Base-by-base conservation (phyloP, 2,797 vertebrate species). In the Rhincodon typus region DNA sequence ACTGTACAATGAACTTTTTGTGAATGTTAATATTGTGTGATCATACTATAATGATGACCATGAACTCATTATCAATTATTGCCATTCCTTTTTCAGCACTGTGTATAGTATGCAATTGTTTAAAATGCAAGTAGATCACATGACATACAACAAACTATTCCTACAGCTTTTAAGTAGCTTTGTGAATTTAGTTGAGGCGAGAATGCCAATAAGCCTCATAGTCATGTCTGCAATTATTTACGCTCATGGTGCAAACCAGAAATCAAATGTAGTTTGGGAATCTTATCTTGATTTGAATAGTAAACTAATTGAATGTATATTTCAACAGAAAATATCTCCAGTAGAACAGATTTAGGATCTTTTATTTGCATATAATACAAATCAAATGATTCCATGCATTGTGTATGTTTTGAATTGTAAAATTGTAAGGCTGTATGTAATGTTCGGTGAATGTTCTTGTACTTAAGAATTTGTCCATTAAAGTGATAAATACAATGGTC, bases 21-120 rank as follows among this genome's bases (percentile, higher is more conserved):
- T 95, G 46, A 57, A 53, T 95, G 94, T 95, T 95, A 77, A 53
- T 95, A 77, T 77, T 77, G 57, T 17, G 50, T 50, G 53, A 95
- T 77, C 74, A 74, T 95, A 91, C 7, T 77, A 77, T 50, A 77
- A 27, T 15, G n/a, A n/a, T n/a, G n/a, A n/a, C n/a, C n/a, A n/a
- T 95, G 72, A 46, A 25, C 67, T 77, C 12, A 3, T 77, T 57
- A 95, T 77, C 8, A 53, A 74, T 53, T 77, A 77, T 95, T 53
- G 69, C 53, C 70, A 77, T 57, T 74, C 42, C n/a, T 95, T 30
- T 95, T 17, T 67, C 72, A 53, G 94, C 70, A 95, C 94, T 72
- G 17, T 95, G 70, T 46, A 69, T 21, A 77, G 70, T 94, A 53
- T 8, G 94, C 66, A 94, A 30, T 70, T 19, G 46, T 74, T 94